Percentiles rank a stretch among this genome's conserved stretches.
These are phyloP conservation scores for Notamacropus eugenii DNA, from an alignment of 2,797 vertebrate species.

Conservation along the genomic window DNA sequence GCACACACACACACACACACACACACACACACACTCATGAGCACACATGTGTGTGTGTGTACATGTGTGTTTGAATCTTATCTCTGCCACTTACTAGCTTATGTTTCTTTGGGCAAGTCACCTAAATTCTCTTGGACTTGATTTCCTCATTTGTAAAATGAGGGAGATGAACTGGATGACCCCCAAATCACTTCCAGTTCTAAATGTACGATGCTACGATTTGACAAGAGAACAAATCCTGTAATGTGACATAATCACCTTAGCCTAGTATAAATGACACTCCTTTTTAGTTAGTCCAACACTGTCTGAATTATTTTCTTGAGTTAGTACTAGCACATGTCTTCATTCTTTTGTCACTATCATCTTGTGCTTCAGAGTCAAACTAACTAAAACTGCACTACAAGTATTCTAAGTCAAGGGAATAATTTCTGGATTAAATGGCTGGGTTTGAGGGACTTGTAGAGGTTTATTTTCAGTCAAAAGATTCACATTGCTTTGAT, in stretches of 20 bases:
- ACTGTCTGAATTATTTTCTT: conserved; percentile 74
- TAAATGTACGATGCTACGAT: neutral
- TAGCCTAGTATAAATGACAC: conserved; percentile 73
- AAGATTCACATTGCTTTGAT: neutral
- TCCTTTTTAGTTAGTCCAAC: conserved; percentile 76
- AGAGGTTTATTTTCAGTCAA: conserved; percentile 5
- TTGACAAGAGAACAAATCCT: conserved; percentile 68
- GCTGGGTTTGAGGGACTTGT: neutral
- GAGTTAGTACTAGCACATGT: conserved; percentile 73
- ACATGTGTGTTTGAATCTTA: neutral
- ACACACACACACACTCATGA: too few relatives aligned
- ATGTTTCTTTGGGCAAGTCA: neutral
- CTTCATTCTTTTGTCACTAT: conserved; percentile 61
- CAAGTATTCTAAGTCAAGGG: conserved; percentile 42
- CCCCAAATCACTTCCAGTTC: neutral
- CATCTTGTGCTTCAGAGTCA: conserved; percentile 13
- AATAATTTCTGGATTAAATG: conserved; percentile 42
- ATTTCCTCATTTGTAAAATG: neutral
- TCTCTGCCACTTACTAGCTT: neutral
- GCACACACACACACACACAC: too few relatives aligned
- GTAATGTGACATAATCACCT: conserved; percentile 73
- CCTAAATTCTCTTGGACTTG: neutral
- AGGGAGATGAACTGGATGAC: neutral
- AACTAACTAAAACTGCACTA: conserved; percentile 53
- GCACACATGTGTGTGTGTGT: too few relatives aligned